phyloP scores from a whole-genome alignment of 2,113 vertebrate genomes.

The Girardinichthys multiradiatus region DNA sequence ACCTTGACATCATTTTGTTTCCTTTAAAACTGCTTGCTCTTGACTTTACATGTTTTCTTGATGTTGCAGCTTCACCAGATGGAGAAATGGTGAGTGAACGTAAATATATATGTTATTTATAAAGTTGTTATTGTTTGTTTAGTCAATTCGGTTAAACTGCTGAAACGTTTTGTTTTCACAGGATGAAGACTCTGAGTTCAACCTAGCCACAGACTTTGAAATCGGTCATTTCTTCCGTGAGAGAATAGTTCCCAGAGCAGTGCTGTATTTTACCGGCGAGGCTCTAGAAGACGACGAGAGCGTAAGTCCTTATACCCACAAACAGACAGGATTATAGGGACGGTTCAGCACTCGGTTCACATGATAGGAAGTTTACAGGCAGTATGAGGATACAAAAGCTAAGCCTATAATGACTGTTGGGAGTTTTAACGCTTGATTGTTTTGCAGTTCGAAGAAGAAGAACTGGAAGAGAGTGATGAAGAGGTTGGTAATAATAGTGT shows the following conservation, averaged over 20 bases:
- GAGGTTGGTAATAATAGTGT: constrained; percentile 84
- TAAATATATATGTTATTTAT: background rate
- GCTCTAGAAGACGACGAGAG: constrained; percentile 96
- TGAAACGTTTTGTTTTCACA: constrained; percentile 56
- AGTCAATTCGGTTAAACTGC: background rate
- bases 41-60: background rate
- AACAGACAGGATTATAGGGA: background rate
- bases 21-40: background rate
- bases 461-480: constrained; percentile 94
- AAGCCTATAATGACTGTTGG: background rate
- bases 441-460: constrained; percentile 93
- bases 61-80: constrained; percentile 85
- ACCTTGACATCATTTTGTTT: too few relatives aligned
- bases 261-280: constrained; percentile 98
- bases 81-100: constrained; percentile 90
- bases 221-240: constrained; percentile 98
- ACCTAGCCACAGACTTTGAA: constrained; percentile 93
- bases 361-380: background rate
- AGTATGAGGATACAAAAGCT: background rate
- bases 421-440: constrained; percentile 7
- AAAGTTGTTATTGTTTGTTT: background rate
- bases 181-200: constrained; percentile 97
- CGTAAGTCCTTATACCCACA: constrained; percentile 73
- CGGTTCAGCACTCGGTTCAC: background rate
- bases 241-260: constrained; percentile 93